Conservation (phyloP, 2,888 invertebrate genomes). For the Ypsolopha scabrella region DNA sequence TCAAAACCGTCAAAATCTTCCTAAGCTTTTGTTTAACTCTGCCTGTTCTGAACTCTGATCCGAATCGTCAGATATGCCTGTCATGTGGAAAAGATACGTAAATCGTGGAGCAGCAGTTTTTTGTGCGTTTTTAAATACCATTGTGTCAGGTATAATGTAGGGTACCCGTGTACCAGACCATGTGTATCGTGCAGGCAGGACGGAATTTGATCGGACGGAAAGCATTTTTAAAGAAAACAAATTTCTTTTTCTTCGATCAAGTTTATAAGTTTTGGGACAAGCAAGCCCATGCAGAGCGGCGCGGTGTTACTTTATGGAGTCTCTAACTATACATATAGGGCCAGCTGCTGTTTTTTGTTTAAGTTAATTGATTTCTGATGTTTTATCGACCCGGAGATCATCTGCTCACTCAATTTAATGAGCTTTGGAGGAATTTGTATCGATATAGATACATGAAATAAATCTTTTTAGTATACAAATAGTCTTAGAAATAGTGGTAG, state of each 20-base stretch:
- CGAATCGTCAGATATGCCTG: slow-evolving; percentile 17
- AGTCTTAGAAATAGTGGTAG: background rate
- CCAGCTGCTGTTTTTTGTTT: slow-evolving; percentile 22
- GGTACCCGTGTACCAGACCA: slow-evolving; percentile 15
- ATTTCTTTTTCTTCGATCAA: too few relatives aligned
- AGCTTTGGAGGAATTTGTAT: slow-evolving; percentile 20
- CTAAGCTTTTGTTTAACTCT: background rate
- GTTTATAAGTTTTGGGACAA: too few relatives aligned
- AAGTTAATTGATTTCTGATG: slow-evolving; percentile 31
- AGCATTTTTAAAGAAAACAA: too few relatives aligned
- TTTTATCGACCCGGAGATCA: slow-evolving; percentile 20
- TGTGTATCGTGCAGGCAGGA: too few relatives aligned
- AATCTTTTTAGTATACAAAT: background rate
- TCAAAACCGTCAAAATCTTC: too few relatives aligned
- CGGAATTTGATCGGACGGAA: too few relatives aligned
- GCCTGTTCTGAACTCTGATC: too few relatives aligned
- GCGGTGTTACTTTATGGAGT: slow-evolving; percentile 2
- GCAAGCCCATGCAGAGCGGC: too few relatives aligned
- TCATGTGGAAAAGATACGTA: slow-evolving; percentile 22
- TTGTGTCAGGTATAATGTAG: slow-evolving; percentile 41
- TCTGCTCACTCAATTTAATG: slow-evolving; percentile 20
- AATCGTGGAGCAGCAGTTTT: slow-evolving; percentile 35
- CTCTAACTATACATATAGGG: slow-evolving; percentile 10
- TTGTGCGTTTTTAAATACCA: slow-evolving; percentile 49
- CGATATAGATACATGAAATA: slow-evolving; percentile 9